phyloP scores from a whole-genome alignment of 2,888 invertebrate species.

The Cantharis lateralis region DNA sequence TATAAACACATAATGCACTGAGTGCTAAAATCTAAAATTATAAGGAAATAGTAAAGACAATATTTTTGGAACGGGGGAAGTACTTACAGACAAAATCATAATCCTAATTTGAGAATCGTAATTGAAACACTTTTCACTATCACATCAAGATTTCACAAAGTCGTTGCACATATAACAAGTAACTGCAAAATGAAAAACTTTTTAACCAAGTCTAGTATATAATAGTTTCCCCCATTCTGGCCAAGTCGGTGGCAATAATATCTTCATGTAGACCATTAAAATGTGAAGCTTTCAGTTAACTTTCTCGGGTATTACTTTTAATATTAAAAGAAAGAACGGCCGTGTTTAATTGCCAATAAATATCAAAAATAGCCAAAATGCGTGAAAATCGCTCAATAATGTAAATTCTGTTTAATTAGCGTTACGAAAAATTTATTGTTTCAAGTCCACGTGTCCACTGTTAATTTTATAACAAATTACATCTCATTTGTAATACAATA shows the following conservation, averaged over 20 bases:
- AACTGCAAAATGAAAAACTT: conserved; percentile 15
- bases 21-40: conserved; percentile 8
- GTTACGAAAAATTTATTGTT: background rate
- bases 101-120: background rate
- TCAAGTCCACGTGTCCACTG: background rate
- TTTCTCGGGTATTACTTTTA: conserved; percentile 27
- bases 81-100: conserved; percentile 21
- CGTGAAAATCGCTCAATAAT: background rate
- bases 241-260: background rate
- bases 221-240: conserved; percentile 25
- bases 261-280: conserved; percentile 22
- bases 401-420: background rate
- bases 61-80: background rate
- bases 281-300: conserved; percentile 28
- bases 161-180: background rate
- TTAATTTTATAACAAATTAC: background rate
- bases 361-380: background rate
- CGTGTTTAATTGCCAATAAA: background rate
- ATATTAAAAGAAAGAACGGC: conserved; percentile 11
- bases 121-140: conserved; percentile 10
- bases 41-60: background rate
- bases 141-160: conserved; percentile 12
- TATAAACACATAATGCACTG: conserved; percentile 3
- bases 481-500: background rate
- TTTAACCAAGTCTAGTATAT: conserved; percentile 21